These are phyloP conservation scores for Siderastrea siderea DNA, from an alignment of 92 coral and sea anemone genomes.

Conservation along the genomic window DNA sequence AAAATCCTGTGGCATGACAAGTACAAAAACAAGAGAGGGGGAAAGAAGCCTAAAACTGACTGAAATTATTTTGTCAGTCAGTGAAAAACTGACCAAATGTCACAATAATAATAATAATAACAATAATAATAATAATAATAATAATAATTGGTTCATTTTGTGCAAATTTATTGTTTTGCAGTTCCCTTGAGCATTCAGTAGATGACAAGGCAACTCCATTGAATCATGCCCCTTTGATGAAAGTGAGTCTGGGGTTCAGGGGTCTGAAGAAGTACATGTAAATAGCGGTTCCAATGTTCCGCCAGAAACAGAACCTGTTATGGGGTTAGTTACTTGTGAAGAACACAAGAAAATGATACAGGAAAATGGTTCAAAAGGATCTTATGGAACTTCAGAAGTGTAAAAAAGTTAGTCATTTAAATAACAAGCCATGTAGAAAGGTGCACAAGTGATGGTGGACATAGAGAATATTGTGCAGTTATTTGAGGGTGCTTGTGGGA, in stretches of 20 bases:
- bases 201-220: slow-evolving; percentile 19
- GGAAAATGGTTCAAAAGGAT: slow-evolving; percentile 9
- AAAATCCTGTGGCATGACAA: background rate
- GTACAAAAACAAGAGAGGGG: background rate
- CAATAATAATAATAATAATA: no score
- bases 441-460: slow-evolving; percentile 10
- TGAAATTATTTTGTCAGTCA: no score
- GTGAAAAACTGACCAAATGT: no score
- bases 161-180: slow-evolving; percentile 2
- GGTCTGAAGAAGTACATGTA: background rate
- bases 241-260: slow-evolving; percentile 6
- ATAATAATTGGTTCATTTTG: background rate
- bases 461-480: background rate
- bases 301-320: slow-evolving; percentile 1
- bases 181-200: slow-evolving; percentile 19
- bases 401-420: background rate
- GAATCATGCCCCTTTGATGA: slow-evolving; percentile 22
- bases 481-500: background rate
- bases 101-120: no score
- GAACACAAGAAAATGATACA: slow-evolving; percentile 2
- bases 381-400: background rate
- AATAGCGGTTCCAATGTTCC: background rate
- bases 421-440: slow-evolving; percentile 14
- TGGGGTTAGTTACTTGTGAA: background rate
- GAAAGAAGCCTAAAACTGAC: no score